phyloP scores from a whole-genome alignment of 2,113 vertebrate species.

The Ammodytes marinus region DNA sequence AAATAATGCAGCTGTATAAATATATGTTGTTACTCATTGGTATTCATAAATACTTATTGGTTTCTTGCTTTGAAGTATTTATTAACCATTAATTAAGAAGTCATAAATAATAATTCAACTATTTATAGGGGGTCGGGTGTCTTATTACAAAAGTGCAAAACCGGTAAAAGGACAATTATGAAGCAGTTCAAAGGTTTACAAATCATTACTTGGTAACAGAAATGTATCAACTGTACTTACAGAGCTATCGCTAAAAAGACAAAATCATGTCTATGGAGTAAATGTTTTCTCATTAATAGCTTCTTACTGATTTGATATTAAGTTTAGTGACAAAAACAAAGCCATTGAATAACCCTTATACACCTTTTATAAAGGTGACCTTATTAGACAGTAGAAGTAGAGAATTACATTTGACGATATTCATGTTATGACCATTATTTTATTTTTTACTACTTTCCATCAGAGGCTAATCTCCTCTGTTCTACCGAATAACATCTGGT shows the following conservation, averaged over 20 bases:
- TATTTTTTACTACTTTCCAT: slow-evolving; percentile 33
- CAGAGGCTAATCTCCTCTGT: slow-evolving; percentile 24
- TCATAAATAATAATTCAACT: too few species aligned
- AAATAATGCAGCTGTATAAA: too few species aligned
- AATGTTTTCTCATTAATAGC: neutral
- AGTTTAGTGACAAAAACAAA: neutral
- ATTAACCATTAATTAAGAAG: too few species aligned
- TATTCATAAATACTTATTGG: too few species aligned
- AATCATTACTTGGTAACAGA: neutral
- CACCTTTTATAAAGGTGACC: neutral
- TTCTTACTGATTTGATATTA: neutral
- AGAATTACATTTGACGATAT: slow-evolving; percentile 5
- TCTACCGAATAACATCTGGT: slow-evolving; percentile 70
- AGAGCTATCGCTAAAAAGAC: neutral
- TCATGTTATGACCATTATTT: slow-evolving; percentile 23
- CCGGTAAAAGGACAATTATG: neutral
- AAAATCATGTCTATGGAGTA: neutral
- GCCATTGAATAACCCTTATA: neutral
- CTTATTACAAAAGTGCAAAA: too few species aligned
- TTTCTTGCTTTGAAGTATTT: too few species aligned
- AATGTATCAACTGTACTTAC: neutral
- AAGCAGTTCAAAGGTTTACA: neutral
- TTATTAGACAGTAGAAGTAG: slow-evolving; percentile 3
- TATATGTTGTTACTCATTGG: too few species aligned
- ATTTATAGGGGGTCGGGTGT: too few species aligned